phyloP scores from a whole-genome alignment of 2,797 vertebrate genomes.

The Gymnoscopelus microlampas region DNA sequence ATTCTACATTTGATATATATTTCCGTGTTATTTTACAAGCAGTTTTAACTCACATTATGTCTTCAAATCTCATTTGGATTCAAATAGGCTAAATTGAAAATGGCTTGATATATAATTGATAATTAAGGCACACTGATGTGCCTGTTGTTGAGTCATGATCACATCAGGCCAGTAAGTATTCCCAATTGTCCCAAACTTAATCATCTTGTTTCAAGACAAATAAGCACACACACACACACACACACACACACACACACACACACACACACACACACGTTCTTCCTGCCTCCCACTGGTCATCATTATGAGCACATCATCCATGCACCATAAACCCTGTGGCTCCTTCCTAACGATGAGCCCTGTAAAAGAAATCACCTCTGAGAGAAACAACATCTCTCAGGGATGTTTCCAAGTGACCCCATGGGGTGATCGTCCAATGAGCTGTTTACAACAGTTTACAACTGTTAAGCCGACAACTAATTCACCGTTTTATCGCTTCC shows the following conservation, averaged over 20 bases:
- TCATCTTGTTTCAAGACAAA: too few species aligned
- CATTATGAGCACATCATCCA: conserved; percentile 37
- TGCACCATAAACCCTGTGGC: conserved; percentile 59
- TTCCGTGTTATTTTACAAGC: too few species aligned
- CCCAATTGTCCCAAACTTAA: too few species aligned
- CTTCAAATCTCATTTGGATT: too few species aligned
- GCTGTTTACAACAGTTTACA: conserved; percentile 42
- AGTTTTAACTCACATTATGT: too few species aligned
- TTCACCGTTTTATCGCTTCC: conserved; percentile 23
- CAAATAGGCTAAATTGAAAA: too few species aligned
- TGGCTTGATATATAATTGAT: too few species aligned
- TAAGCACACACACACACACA: conserved; percentile 5
- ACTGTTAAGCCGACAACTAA: conserved; percentile 20
- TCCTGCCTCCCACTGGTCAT: conserved; percentile 4
- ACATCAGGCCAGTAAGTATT: too few species aligned
- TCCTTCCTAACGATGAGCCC: conserved; percentile 44
- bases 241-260: conserved; percentile 8
- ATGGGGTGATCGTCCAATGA: conserved; percentile 28
- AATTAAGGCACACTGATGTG: too few species aligned
- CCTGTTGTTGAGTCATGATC: too few species aligned
- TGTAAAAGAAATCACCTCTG: conserved; percentile 53
- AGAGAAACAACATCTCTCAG: conserved; percentile 27
- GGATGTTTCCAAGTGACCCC: conserved; percentile 21
- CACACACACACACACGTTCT: not conserved
- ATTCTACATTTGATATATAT: too few species aligned